Evolutionary conservation across 2,797 vertebrate genomes (phyloP).

Genomic region (Megalops cyprinoides): DNA sequence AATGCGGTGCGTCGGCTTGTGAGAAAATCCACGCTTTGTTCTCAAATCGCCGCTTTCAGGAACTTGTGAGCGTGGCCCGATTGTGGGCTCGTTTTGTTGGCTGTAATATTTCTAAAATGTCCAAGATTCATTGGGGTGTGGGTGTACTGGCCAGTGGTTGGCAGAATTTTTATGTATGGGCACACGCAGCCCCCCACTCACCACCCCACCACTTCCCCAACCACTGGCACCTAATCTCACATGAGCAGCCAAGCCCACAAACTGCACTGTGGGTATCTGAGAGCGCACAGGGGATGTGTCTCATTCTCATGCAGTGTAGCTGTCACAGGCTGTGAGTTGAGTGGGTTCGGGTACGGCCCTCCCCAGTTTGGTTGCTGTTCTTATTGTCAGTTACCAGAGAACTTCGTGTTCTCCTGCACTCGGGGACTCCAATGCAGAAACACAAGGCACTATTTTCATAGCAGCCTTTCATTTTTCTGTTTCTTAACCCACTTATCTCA

Average conservation of each 20-base stretch:
- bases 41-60: background rate
- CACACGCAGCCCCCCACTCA: background rate
- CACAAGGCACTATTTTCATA: background rate
- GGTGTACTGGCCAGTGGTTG: too few relatives aligned
- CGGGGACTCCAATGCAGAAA: background rate
- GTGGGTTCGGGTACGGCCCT: background rate
- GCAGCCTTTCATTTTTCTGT: background rate
- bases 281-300: background rate
- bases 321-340: background rate
- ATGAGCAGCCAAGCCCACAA: background rate
- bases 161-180: too few relatives aligned
- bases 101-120: background rate
- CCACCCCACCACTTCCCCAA: too few relatives aligned
- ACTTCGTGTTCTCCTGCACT: background rate
- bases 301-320: background rate
- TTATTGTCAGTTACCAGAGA: background rate
- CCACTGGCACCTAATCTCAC: too few relatives aligned
- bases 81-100: background rate
- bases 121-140: background rate
- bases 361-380: background rate
- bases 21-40: background rate
- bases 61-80: too few relatives aligned
- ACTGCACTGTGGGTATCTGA: background rate
- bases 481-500: constrained; percentile 8
- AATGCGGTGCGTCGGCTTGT: constrained; percentile 34